Conservation (phyloP, 2,888 invertebrate species). For the Incurvaria masculella region DNA sequence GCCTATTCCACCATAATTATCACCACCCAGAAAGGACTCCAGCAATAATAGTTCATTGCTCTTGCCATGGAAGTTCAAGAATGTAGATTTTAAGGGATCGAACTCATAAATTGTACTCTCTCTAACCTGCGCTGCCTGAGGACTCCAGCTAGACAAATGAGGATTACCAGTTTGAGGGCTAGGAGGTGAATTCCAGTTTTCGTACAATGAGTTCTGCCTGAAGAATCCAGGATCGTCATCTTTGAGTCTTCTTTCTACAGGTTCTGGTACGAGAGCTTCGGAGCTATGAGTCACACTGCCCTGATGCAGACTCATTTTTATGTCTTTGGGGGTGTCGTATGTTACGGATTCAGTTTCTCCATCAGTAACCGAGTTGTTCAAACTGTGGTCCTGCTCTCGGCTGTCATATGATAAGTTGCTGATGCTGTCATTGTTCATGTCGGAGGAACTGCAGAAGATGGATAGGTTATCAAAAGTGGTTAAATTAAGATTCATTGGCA, state of each 20-base stretch:
- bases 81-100: conserved; percentile 55
- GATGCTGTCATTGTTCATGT: conserved; percentile 33
- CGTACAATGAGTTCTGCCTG: conserved; percentile 40
- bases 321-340: conserved; percentile 39
- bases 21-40: conserved; percentile 66
- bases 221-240: conserved; percentile 28
- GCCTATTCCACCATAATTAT: conserved; percentile 62
- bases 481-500: conserved; percentile 29
- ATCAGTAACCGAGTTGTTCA: conserved; percentile 20
- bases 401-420: conserved; percentile 38
- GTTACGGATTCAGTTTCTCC: conserved; percentile 24
- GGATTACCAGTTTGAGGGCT: conserved; percentile 20
- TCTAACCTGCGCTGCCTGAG: conserved; percentile 26
- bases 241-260: conserved; percentile 33
- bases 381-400: conserved; percentile 27
- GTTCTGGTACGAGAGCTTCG: conserved; percentile 26
- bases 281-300: conserved; percentile 25
- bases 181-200: conserved; percentile 37
- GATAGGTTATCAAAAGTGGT: conserved; percentile 37
- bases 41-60: conserved; percentile 63
- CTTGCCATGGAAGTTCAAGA: conserved; percentile 34
- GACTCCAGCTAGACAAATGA: conserved; percentile 13
- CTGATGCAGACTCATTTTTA: conserved; percentile 33
- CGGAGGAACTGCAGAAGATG: conserved; percentile 38
- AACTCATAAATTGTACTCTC: conserved; percentile 70